Percentiles rank a stretch among this genome's conserved stretches.
phyloP scores from a whole-genome alignment of 2,113 vertebrate genomes.

The Perca schrenkii region DNA sequence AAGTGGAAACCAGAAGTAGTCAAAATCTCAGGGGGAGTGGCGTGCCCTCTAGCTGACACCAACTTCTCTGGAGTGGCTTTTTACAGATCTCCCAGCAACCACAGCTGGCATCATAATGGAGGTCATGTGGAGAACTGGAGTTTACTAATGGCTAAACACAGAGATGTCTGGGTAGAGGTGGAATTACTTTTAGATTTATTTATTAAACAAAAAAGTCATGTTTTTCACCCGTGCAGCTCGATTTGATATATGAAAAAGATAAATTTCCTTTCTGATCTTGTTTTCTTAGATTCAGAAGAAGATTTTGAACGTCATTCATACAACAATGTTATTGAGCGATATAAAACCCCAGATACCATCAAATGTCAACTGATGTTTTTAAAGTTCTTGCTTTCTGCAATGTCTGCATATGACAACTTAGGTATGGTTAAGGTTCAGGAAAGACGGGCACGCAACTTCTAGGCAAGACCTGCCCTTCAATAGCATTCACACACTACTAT shows the following conservation, averaged over 20 bases:
- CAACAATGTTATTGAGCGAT: no score
- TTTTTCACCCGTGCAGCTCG: neutral
- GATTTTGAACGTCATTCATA: no score
- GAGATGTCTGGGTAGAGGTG: neutral
- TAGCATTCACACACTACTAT: no score
- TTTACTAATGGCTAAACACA: slow-evolving; percentile 17
- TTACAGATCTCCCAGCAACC: slow-evolving; percentile 14
- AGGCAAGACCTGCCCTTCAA: no score
- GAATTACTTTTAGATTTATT: neutral
- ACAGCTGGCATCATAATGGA: slow-evolving; percentile 40
- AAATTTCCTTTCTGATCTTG: no score
- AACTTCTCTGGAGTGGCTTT: slow-evolving; percentile 33
- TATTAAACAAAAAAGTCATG: neutral
- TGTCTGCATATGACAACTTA: neutral
- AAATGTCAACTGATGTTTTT: no score
- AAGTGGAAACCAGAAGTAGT: slow-evolving; percentile 47
- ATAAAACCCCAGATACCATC: no score
- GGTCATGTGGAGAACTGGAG: slow-evolving; percentile 30
- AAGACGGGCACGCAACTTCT: no score
- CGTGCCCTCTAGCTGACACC: slow-evolving; percentile 50
- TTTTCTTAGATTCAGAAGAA: no score
- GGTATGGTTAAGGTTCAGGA: neutral
- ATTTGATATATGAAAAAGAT: neutral
- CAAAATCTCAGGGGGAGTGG: slow-evolving; percentile 18
- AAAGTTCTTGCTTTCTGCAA: no score